phyloP scores from a whole-genome alignment of 2,888 invertebrate species.

The Troilus luridus region DNA sequence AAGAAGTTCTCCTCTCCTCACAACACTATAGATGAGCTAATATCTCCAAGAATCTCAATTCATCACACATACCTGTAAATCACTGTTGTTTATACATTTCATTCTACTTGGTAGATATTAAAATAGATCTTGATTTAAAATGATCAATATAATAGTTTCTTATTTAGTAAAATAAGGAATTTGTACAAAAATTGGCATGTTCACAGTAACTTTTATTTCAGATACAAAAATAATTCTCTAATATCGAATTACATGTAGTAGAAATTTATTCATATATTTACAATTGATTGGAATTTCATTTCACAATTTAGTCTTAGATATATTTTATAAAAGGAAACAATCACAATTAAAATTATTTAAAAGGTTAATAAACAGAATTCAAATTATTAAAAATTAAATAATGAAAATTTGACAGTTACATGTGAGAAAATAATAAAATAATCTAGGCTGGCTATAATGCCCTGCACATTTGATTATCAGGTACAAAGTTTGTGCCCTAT shows the following conservation, averaged over 20 bases:
- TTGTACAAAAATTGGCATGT: background rate
- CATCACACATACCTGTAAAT: no score
- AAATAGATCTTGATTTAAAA: no score
- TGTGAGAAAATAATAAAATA: slow-evolving; percentile 36
- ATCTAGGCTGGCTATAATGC: slow-evolving; percentile 25
- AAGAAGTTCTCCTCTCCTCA: no score
- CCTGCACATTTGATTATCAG: slow-evolving; percentile 48
- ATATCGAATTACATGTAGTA: slow-evolving; percentile 43
- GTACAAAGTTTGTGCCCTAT: slow-evolving; percentile 58
- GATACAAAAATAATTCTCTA: slow-evolving; percentile 47
- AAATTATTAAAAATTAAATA: slow-evolving; percentile 29
- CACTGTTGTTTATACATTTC: no score
- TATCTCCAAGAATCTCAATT: no score
- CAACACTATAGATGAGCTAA: no score
- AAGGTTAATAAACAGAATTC: background rate
- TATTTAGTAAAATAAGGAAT: background rate
- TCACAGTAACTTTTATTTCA: slow-evolving; percentile 42
- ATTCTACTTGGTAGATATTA: no score
- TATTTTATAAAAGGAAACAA: slow-evolving; percentile 11
- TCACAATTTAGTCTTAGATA: slow-evolving; percentile 30
- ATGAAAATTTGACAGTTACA: slow-evolving; percentile 8
- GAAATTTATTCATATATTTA: slow-evolving; percentile 32
- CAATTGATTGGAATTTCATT: slow-evolving; percentile 17
- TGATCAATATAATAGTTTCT: no score
- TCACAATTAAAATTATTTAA: slow-evolving; percentile 30